Evolutionary conservation across 2,888 invertebrate genomes (phyloP).

Genomic region (Oxycera nigricornis): DNA sequence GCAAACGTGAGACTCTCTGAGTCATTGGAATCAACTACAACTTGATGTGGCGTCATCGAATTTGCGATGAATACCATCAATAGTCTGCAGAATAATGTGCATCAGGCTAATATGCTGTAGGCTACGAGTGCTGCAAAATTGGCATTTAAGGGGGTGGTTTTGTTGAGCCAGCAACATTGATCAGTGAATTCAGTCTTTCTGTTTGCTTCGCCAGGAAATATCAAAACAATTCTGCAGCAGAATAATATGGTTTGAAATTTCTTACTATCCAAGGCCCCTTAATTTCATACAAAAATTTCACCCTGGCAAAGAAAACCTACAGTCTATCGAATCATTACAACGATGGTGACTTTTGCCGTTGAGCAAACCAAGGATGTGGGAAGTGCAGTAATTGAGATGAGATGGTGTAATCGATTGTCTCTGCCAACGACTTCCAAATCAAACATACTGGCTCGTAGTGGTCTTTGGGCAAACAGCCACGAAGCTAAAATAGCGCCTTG

Average conservation of each 20-base stretch:
- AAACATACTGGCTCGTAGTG: background rate
- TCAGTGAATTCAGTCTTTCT: too few species aligned
- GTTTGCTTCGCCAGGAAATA: too few species aligned
- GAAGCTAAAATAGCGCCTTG: background rate
- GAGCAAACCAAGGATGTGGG: constrained; percentile 14
- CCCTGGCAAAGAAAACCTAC: background rate
- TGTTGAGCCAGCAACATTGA: too few species aligned
- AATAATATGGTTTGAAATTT: too few species aligned
- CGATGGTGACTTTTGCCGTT: background rate
- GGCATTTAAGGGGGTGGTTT: background rate
- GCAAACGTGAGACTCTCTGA: background rate
- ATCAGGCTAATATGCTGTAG: constrained; percentile 11
- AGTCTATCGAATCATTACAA: background rate
- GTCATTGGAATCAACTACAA: background rate
- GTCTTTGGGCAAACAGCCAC: background rate
- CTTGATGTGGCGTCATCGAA: background rate
- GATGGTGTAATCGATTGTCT: constrained; percentile 9
- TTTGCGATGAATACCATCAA: constrained; percentile 5
- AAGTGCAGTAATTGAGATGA: constrained; percentile 33
- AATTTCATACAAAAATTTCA: too few species aligned
- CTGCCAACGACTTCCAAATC: background rate
- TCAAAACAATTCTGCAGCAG: too few species aligned
- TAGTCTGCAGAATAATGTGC: background rate
- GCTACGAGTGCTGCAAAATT: background rate
- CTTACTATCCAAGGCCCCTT: too few species aligned